Evolutionary conservation across 2,797 vertebrate species (phyloP), one percentile per base, ranked within the genome.

Genomic region (Aratinga solstitialis): DNA sequence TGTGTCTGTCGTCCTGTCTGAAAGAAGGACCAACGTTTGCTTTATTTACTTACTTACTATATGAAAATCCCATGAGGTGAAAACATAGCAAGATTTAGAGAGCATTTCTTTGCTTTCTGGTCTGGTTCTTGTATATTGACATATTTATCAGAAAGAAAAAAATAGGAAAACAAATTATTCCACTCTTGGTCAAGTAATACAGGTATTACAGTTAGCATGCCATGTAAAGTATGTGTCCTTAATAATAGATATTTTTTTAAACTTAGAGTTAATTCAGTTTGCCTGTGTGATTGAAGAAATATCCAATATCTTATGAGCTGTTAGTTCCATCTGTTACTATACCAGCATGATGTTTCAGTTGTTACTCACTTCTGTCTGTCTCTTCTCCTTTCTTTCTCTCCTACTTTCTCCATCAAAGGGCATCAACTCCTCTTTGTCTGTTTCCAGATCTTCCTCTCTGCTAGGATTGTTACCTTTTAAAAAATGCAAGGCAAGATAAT

Each of bases 401-500:
- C 22, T 68, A 32, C 20, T 82, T 69, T 88, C 32, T 84, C 29
- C 65, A 90, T 71, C 71, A 94, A 63, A 94, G 59, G 34, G 12
- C 43, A 32, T 75, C 53, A 80, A 26, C 36, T 69, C 24, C 61
- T 89, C 79, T 91, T 94, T 94, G 82, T 91, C 93, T 90, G 23
- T 76, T 97, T 96, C 67, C 87, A 95, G 79, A 82, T 63, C 75
- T 90, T 97, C 78, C 91, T 89, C 58, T 88, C 77, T 89, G 40
- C 65, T 86, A 89, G 80, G 80, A 78, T 78, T 94, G 53, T 77
- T 97, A 80, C 92, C 85, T 79, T 96, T 96, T 94, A 93, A 92
- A 95, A 93, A 93, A 88, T 62, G 88, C 68, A 96, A 85, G 84
- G 84, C 77, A 84, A 84, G 77, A 96, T 95, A 97, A 97, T 97